These are phyloP conservation scores for Formicarius rufipectus DNA, from an alignment of 2,113 vertebrate genomes.

Conservation along the genomic window DNA sequence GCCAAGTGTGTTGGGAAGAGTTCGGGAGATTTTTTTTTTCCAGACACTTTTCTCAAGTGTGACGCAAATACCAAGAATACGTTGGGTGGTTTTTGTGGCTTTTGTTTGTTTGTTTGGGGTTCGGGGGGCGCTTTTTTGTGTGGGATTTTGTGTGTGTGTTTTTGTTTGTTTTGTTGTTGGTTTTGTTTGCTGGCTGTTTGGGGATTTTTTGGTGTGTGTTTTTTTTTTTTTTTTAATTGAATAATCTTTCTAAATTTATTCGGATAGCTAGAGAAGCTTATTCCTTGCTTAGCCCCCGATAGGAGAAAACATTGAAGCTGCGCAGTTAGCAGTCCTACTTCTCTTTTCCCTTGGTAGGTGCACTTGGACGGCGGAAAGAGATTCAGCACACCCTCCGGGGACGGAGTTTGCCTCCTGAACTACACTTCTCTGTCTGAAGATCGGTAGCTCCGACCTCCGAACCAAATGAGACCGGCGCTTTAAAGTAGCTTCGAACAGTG, in stretches of 20 bases:
- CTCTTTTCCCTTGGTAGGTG: constrained; percentile 8
- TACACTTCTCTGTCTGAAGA: neutral
- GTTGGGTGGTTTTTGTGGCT: neutral
- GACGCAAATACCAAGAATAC: neutral
- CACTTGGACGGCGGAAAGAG: neutral
- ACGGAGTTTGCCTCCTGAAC: neutral
- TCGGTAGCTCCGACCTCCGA: neutral
- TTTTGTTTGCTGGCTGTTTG: neutral
- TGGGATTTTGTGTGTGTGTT: no score
- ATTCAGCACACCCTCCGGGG: neutral
- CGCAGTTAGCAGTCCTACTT: neutral
- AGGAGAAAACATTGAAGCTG: neutral
- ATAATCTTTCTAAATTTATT: neutral
- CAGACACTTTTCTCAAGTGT: neutral
- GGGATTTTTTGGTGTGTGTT: no score
- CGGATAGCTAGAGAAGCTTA: neutral
- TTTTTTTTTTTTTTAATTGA: neutral
- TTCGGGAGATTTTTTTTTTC: neutral
- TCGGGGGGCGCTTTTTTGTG: no score
- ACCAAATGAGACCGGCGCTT: neutral
- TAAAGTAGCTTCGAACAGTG: neutral
- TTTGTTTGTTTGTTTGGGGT: neutral
- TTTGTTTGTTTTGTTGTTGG: no score
- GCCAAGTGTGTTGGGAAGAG: neutral
- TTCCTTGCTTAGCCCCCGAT: neutral